Conservation (phyloP, 2,113 vertebrate species). For the Passer domesticus region DNA sequence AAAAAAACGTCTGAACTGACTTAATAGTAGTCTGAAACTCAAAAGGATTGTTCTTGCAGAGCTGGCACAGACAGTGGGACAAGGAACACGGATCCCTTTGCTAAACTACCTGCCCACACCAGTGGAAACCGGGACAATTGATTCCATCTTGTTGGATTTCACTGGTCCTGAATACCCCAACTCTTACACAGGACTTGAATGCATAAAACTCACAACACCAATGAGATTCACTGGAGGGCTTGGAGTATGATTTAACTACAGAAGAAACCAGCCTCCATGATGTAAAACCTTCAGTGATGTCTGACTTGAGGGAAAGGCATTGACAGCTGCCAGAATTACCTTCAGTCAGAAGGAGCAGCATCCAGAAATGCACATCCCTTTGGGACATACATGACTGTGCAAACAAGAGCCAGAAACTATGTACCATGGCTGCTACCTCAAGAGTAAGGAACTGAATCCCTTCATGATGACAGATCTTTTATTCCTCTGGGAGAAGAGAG, state of each 20-base stretch:
- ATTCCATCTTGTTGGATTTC: neutral
- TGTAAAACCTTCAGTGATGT: neutral
- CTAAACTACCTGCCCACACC: neutral
- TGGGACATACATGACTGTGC: neutral
- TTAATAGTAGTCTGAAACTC: neutral
- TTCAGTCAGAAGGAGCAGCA: neutral
- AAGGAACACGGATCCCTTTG: neutral
- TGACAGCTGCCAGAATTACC: neutral
- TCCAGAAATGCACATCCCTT: neutral
- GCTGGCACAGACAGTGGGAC: neutral
- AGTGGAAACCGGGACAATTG: neutral
- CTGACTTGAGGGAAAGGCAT: neutral
- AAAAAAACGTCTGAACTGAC: neutral
- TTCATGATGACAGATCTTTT: neutral
- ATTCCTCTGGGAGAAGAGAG: neutral
- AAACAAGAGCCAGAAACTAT: neutral
- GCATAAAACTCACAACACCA: neutral
- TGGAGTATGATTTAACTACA: neutral
- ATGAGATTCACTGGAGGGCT: neutral
- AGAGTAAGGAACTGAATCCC: neutral
- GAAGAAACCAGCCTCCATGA: neutral
- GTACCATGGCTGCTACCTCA: neutral
- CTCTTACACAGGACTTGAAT: neutral
- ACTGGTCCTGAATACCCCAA: neutral
- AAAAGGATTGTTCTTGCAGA: neutral